Evolutionary conservation across 2,113 vertebrate genomes (phyloP).

Genomic region (Panurus biarmicus): DNA sequence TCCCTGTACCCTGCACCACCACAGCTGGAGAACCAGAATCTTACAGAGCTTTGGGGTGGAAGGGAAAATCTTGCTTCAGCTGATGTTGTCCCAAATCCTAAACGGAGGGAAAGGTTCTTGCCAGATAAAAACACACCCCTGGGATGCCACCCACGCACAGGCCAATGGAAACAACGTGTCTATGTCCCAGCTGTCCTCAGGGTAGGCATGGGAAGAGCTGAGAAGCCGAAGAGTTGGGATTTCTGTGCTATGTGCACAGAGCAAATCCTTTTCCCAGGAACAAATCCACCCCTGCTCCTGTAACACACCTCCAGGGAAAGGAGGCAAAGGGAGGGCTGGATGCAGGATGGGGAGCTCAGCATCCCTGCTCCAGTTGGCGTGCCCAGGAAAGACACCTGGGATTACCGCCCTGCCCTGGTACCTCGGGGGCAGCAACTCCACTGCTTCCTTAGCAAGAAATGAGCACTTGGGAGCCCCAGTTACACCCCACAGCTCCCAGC

Average conservation of each 20-base stretch:
- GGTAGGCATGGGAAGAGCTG: neutral
- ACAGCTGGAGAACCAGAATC: neutral
- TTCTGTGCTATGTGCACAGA: rapidly evolving
- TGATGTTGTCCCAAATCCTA: neutral
- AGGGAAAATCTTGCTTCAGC: neutral
- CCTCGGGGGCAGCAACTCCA: neutral
- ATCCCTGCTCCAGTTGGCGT: neutral
- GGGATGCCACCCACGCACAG: constrained; percentile 8
- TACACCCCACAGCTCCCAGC: neutral
- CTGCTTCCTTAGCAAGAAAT: neutral
- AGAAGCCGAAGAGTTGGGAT: neutral
- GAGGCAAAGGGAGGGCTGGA: neutral
- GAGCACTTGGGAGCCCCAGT: neutral
- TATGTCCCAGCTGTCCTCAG: neutral
- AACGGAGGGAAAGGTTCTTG: neutral
- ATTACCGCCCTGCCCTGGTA: neutral
- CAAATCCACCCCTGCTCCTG: rapidly evolving
- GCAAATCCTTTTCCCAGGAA: neutral
- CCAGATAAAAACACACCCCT: neutral
- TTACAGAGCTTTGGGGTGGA: neutral
- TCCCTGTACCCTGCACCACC: neutral
- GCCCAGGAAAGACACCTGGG: neutral
- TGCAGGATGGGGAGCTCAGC: neutral
- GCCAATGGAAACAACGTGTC: neutral
- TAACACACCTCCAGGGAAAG: neutral